Evolutionary conservation across 2,888 invertebrate species (phyloP).

Genomic region (Sisyra nigra): DNA sequence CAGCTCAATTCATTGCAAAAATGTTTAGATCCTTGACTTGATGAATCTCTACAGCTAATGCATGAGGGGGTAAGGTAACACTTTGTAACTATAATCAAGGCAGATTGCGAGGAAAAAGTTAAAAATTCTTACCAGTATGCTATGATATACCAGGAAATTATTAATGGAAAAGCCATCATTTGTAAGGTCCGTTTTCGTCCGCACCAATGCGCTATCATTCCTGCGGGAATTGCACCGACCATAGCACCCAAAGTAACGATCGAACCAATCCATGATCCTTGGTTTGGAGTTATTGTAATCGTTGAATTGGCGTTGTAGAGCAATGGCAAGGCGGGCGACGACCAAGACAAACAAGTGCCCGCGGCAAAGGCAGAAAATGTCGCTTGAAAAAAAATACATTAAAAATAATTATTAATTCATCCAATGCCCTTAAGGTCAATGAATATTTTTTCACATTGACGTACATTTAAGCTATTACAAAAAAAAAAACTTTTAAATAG

Average conservation of each 20-base stretch:
- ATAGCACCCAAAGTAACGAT: constrained; percentile 37
- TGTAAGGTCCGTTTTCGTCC: constrained; percentile 38
- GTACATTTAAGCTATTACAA: no score
- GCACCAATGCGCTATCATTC: constrained; percentile 33
- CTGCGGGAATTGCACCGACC: constrained; percentile 37
- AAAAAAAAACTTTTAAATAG: no score
- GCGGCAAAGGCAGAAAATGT: constrained; percentile 38
- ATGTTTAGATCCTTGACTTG: no score
- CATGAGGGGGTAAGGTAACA: no score
- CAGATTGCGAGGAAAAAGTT: no score
- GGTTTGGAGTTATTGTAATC: constrained; percentile 16
- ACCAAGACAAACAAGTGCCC: constrained; percentile 41
- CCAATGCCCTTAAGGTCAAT: no score
- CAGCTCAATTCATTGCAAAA: no score
- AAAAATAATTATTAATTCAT: background rate
- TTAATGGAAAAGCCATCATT: constrained; percentile 33
- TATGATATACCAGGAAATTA: constrained; percentile 38
- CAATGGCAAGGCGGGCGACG: constrained; percentile 34
- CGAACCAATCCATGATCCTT: constrained; percentile 39
- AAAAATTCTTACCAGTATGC: constrained; percentile 30
- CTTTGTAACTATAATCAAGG: no score
- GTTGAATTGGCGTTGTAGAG: constrained; percentile 19
- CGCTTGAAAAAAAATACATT: constrained; percentile 26
- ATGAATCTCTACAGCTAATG: no score
- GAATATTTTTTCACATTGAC: no score